Base-by-base conservation (phyloP, 2,113 vertebrate species). In the Monopterus albus region DNA sequence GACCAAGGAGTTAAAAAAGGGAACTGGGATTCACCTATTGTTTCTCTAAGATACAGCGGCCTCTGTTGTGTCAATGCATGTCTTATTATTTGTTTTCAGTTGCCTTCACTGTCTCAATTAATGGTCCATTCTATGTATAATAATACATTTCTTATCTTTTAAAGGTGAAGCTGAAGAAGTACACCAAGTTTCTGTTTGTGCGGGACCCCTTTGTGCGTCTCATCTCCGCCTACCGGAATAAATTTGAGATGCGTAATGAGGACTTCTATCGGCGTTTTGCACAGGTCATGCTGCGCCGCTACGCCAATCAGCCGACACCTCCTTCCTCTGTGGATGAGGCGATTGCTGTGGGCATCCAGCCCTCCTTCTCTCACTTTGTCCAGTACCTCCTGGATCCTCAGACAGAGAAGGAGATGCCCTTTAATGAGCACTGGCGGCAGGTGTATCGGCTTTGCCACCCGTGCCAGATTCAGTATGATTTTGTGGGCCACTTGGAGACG, bases 381-480 rank as follows among this genome's bases (percentile, higher is more conserved):
- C 96, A 96, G 90, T 99, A 99, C 78, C 93, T 99, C 17, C 91
- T 99, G 90, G 98, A 99, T 88, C 94, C 96, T 0, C 92, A 87
- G 90, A 98, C 97, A 0, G 97, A 98, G 92, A 92, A 92, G 82
- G 90, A 95, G 82, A 91, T 85, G 65, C 95, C 97, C 13, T 99
- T 98, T 87, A 99, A 99, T 0, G 98, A 99, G 91, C 98, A 99
- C 91, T 99, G 98, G 98, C 83, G 94, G 60, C 97, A 99, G 87
- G 90, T 96, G 17, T 95, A 99, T 74, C 95, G 96, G 0, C 93
- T 99, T 1, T 99, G 98, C 83, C 98, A 99, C 36, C 98, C 98
- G 0, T 98, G 97, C 90, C 98, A 99, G 92, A 98, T 99, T 20
- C 95, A 98, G 68, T 99, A 99, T 0, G 97, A 99, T 81, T 99